Conservation (phyloP, 2,113 vertebrate species). For the Nothobranchius kuhntae region DNA sequence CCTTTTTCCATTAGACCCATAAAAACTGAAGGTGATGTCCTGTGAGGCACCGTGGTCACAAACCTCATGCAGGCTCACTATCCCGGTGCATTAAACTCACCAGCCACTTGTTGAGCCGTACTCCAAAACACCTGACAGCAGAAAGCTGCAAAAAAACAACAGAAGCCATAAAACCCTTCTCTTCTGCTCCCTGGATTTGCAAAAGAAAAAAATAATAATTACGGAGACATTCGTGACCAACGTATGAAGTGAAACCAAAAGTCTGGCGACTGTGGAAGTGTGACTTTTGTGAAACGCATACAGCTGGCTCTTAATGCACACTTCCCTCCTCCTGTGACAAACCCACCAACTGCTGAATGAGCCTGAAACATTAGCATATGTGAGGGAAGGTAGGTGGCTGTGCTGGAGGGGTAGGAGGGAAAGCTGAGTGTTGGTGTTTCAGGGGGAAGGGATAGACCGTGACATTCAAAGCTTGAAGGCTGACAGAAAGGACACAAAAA, state of each 20-base stretch:
- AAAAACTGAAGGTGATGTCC: conserved; percentile 57
- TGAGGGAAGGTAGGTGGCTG: conserved; percentile 76
- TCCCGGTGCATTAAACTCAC: conserved; percentile 69
- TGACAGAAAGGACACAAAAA: conserved; percentile 54
- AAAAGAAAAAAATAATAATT: conserved; percentile 3
- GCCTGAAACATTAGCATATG: conserved; percentile 78
- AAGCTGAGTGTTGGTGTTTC: conserved; percentile 40
- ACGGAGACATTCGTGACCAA: neutral
- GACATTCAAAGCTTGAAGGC: conserved; percentile 74
- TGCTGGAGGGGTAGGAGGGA: conserved; percentile 43
- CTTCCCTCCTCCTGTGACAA: conserved; percentile 64
- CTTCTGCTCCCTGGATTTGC: conserved; percentile 9
- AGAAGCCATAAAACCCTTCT: neutral
- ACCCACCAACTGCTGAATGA: conserved; percentile 73
- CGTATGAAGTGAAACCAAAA: conserved; percentile 32
- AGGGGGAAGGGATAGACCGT: conserved; percentile 37
- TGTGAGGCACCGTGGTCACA: conserved; percentile 51
- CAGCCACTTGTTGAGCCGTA: conserved; percentile 73
- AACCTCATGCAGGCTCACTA: conserved; percentile 49
- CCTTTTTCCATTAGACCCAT: conserved; percentile 52
- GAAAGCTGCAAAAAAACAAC: conserved; percentile 31
- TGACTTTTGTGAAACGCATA: conserved; percentile 72
- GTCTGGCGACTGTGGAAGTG: conserved; percentile 52
- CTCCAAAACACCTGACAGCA: conserved; percentile 24
- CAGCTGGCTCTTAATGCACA: conserved; percentile 72